phyloP scores from a whole-genome alignment of 2,113 vertebrate species.

The Pterophyllum scalare region DNA sequence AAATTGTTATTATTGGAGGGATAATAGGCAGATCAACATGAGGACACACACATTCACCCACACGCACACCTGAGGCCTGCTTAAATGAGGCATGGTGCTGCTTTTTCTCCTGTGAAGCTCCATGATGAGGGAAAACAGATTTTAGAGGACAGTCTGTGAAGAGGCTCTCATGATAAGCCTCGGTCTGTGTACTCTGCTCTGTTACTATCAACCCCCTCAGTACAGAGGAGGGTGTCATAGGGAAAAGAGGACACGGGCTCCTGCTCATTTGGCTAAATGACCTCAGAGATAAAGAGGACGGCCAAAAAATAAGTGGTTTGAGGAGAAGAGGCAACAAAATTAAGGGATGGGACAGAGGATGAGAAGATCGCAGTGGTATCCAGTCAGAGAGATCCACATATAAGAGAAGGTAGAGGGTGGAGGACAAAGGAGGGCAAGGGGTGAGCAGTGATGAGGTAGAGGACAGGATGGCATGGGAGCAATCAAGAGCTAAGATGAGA shows the following conservation, averaged over 20 bases:
- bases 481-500: slow-evolving; percentile 29
- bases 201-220: slow-evolving; percentile 4
- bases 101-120: slow-evolving; percentile 20
- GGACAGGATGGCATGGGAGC: background rate
- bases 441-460: background rate
- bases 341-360: background rate
- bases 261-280: slow-evolving; percentile 52
- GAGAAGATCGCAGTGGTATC: background rate
- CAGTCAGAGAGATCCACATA: slow-evolving; percentile 6
- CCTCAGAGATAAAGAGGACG: slow-evolving; percentile 24
- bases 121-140: slow-evolving; percentile 39
- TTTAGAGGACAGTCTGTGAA: slow-evolving; percentile 36
- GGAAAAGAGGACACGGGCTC: slow-evolving; percentile 11
- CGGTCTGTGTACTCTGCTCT: slow-evolving; percentile 23
- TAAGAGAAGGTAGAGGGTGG: background rate
- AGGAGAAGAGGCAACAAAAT: background rate
- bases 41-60: slow-evolving; percentile 7
- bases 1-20: slow-evolving; percentile 48
- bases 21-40: slow-evolving; percentile 48
- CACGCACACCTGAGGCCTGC: slow-evolving; percentile 20
- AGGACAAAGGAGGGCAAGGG: slow-evolving; percentile 11
- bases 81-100: slow-evolving; percentile 27
- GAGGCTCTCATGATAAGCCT: slow-evolving; percentile 41
- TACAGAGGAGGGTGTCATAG: background rate
- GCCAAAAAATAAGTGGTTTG: background rate